Evolutionary conservation across 1,140 invertebrate species (phyloP).

Genomic region (Musca domestica): DNA sequence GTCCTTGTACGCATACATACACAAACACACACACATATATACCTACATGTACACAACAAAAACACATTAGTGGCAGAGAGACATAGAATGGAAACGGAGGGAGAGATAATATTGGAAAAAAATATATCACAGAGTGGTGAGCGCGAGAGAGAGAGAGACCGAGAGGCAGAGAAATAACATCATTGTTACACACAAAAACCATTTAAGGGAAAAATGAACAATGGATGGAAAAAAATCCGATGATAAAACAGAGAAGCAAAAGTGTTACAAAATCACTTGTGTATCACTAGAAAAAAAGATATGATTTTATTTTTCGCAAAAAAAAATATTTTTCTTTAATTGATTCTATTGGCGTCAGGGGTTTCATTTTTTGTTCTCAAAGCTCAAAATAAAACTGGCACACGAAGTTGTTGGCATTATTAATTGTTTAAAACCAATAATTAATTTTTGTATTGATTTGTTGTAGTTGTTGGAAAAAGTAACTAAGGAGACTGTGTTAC

Average conservation of each 20-base stretch:
- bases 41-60: no score
- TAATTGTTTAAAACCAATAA: background rate
- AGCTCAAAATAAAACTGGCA: no score
- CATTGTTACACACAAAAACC: slow-evolving; percentile 5
- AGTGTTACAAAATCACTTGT: slow-evolving; percentile 11
- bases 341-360: background rate
- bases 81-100: no score
- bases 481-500: background rate
- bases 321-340: slow-evolving; percentile 2
- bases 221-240: background rate
- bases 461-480: background rate
- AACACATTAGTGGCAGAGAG: no score
- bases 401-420: background rate
- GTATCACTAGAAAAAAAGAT: background rate
- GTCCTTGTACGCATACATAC: slow-evolving; percentile 13
- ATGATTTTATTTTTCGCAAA: background rate
- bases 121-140: no score
- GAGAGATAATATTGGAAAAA: no score
- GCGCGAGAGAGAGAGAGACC: no score
- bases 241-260: background rate
- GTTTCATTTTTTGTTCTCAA: background rate
- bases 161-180: no score
- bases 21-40: background rate
- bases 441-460: slow-evolving; percentile 6
- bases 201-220: background rate